Evolutionary conservation across 64 coral and sea anemone genomes (phyloP).

Genomic region (Pachyseris speciosa): DNA sequence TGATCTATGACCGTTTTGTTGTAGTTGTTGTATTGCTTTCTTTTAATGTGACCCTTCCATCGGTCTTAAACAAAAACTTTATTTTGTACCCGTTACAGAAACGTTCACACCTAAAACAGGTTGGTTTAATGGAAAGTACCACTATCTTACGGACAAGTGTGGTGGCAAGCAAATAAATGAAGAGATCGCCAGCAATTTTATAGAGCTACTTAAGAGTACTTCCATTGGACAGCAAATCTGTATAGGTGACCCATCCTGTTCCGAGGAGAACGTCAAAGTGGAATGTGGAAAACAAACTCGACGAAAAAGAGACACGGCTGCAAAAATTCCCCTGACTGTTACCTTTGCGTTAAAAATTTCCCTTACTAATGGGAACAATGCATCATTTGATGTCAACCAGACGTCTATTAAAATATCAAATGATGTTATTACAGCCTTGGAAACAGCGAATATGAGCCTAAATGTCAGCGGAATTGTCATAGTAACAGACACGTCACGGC

Average conservation of each 20-base stretch:
- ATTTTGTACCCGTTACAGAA: not conserved
- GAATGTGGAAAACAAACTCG: conserved; percentile 6
- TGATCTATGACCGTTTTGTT: not conserved
- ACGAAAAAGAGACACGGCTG: not conserved
- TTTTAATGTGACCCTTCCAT: not conserved
- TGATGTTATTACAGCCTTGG: not conserved
- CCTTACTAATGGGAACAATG: not conserved
- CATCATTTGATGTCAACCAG: not conserved
- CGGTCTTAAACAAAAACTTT: not conserved
- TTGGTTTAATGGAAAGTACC: not conserved
- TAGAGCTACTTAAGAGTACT: not conserved
- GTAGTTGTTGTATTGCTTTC: not conserved
- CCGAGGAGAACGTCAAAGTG: not conserved
- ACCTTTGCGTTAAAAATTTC: not conserved
- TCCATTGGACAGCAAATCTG: not conserved
- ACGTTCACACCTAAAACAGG: not conserved
- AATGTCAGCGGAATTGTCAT: conserved; percentile 11
- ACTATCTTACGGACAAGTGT: conserved; percentile 2
- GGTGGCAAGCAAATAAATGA: not conserved
- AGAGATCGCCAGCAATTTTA: conserved; percentile 12
- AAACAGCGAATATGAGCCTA: not conserved
- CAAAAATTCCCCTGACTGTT: conserved; percentile 15
- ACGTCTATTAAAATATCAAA: not conserved
- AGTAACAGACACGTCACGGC: not conserved
- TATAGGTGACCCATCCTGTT: not conserved